Conservation (phyloP, 2,888 invertebrate genomes). For the Tetranychus piercei region DNA sequence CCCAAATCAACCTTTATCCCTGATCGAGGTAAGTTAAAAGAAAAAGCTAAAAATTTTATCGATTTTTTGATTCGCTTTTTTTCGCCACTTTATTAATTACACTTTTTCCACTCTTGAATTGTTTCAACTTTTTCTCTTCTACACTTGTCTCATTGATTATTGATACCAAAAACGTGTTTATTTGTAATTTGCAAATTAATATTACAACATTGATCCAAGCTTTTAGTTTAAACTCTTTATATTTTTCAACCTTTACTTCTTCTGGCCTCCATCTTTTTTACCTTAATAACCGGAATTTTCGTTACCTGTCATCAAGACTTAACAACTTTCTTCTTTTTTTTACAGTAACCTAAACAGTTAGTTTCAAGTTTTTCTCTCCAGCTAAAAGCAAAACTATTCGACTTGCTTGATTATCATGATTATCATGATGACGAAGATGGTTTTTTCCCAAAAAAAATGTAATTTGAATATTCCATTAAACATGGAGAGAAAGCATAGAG, state of each 20-base stretch:
- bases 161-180: no score
- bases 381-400: background rate
- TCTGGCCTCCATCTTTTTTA: background rate
- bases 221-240: background rate
- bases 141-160: no score
- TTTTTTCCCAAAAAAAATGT: no score
- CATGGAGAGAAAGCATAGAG: no score
- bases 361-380: no score
- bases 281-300: background rate
- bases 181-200: no score
- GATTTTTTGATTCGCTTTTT: background rate
- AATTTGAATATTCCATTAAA: no score
- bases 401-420: no score
- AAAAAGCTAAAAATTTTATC: background rate
- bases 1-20: conserved; percentile 37
- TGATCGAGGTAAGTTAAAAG: background rate
- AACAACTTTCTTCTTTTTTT: background rate
- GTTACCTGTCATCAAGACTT: background rate
- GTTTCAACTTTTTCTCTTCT: no score
- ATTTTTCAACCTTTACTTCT: background rate
- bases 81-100: no score
- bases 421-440: no score
- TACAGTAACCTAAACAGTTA: background rate
- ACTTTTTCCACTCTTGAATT: no score
- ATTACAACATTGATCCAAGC: background rate